Evolutionary conservation across 2,888 invertebrate genomes (phyloP).

Genomic region (Cryptocephalus moraei): DNA sequence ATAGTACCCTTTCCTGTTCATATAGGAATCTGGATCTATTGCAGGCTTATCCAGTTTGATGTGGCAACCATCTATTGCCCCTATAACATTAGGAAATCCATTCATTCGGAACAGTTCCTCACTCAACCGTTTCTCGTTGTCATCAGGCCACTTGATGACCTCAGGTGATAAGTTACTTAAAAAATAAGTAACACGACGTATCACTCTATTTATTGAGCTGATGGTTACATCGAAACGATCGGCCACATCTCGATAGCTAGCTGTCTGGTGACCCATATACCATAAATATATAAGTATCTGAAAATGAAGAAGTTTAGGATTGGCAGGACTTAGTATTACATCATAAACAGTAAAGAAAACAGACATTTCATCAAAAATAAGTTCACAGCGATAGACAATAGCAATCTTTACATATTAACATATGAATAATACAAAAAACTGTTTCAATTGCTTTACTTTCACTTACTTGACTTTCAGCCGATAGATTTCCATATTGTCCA

Average conservation of each 20-base stretch:
- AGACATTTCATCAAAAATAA: no score
- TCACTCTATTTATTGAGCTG: conserved; percentile 10
- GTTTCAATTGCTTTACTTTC: no score
- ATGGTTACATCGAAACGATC: conserved; percentile 13
- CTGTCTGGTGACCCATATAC: conserved; percentile 4
- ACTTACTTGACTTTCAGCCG: no score
- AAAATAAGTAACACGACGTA: conserved; percentile 10
- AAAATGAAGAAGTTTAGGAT: background rate
- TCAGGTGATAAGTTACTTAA: conserved; percentile 8
- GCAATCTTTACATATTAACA: no score
- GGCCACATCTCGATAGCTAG: conserved; percentile 12
- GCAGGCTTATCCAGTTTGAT: conserved; percentile 5
- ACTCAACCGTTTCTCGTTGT: conserved; percentile 6
- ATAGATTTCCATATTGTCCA: no score
- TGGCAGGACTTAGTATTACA: no score
- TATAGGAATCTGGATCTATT: conserved; percentile 4
- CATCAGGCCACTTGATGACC: conserved; percentile 9
- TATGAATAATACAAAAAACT: no score
- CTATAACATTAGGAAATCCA: conserved; percentile 9
- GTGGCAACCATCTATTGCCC: conserved; percentile 6
- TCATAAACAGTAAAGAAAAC: no score
- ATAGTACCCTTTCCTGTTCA: conserved; percentile 3
- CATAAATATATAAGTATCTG: conserved; percentile 3
- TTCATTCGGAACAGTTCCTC: conserved; percentile 8
- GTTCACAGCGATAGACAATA: no score